These are phyloP conservation scores for Gerris buenoi DNA, from an alignment of 1,140 invertebrate genomes.

Conservation along the genomic window DNA sequence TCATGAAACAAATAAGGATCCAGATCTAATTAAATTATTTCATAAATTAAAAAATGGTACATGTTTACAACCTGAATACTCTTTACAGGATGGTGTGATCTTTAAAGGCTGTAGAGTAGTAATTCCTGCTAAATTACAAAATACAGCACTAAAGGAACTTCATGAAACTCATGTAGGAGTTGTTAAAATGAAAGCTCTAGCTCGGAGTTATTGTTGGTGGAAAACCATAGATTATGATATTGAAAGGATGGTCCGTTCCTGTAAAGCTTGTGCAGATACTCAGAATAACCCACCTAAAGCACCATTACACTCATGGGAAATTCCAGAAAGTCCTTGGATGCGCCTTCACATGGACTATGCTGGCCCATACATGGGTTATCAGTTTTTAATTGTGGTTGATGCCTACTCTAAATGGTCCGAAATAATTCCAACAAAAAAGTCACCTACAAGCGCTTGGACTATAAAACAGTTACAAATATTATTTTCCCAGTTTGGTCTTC, in stretches of 20 bases:
- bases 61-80: too few species aligned
- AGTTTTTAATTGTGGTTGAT: constrained; percentile 31
- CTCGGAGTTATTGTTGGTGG: constrained; percentile 21
- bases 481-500: constrained; percentile 13
- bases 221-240: constrained; percentile 23
- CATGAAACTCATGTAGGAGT: constrained; percentile 22
- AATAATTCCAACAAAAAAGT: constrained; percentile 7
- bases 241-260: constrained; percentile 21
- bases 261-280: constrained; percentile 18
- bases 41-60: too few species aligned
- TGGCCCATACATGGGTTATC: constrained; percentile 27
- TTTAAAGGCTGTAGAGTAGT: constrained; percentile 10
- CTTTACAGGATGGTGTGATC: neutral
- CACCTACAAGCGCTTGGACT: constrained; percentile 10
- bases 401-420: constrained; percentile 24
- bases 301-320: constrained; percentile 18
- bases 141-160: constrained; percentile 13
- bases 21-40: neutral
- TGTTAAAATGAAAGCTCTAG: constrained; percentile 24
- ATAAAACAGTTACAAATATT: constrained; percentile 8
- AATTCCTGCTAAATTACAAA: constrained; percentile 11
- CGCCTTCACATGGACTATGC: constrained; percentile 35
- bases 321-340: constrained; percentile 24
- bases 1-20: neutral
- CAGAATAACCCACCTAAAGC: constrained; percentile 19